These are phyloP conservation scores for Euplexia lucipara DNA, from an alignment of 2,888 invertebrate genomes.

Conservation along the genomic window DNA sequence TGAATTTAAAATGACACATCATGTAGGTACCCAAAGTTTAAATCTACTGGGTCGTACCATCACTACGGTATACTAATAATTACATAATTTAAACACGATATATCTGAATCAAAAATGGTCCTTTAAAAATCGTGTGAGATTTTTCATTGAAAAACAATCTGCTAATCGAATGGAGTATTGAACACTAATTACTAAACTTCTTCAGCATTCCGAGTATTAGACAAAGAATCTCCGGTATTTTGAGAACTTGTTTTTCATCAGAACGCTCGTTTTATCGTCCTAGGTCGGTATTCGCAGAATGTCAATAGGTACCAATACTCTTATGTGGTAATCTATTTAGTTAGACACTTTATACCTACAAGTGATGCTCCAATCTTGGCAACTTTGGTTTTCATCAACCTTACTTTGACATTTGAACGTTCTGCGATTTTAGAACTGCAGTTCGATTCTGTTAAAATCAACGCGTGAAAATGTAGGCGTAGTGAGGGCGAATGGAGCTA, in stretches of 20 bases:
- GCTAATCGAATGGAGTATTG: no score
- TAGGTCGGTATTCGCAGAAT: no score
- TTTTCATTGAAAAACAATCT: not conserved
- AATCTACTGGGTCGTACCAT: no score
- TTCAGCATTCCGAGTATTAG: not conserved
- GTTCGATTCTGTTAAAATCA: no score
- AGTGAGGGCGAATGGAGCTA: no score
- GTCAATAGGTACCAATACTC: not conserved
- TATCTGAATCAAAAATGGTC: conserved; percentile 6
- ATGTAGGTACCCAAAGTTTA: no score
- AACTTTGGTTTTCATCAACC: not conserved
- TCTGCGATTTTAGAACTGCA: not conserved
- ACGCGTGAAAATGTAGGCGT: no score
- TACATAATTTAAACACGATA: conserved; percentile 3
- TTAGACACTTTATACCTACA: not conserved
- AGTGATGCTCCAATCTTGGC: not conserved
- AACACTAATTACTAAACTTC: no score
- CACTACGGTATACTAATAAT: no score
- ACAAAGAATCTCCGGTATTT: not conserved
- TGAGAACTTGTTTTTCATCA: no score
- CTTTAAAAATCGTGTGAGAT: not conserved
- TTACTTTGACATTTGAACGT: not conserved
- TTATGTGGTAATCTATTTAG: not conserved
- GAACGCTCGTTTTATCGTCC: no score
- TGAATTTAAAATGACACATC: no score